These are phyloP conservation scores for Nestor notabilis DNA, from an alignment of 2,113 vertebrate species.

Conservation along the genomic window DNA sequence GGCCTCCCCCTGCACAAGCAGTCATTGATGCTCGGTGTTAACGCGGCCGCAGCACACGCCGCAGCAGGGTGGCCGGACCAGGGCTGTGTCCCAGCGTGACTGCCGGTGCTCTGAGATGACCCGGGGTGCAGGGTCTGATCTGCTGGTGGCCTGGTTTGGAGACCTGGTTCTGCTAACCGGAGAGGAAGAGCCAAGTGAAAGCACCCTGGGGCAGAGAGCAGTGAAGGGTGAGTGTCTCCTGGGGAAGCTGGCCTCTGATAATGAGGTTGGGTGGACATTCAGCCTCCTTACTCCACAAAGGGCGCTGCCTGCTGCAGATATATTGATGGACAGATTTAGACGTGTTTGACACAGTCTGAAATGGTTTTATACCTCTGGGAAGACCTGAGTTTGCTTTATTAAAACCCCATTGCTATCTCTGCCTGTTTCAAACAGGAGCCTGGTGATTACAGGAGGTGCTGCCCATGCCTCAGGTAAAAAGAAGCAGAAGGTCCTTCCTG, in stretches of 20 bases:
- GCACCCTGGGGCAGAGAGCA: not conserved
- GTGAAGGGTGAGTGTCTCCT: not conserved
- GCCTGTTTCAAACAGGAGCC: not conserved
- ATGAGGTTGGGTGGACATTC: not conserved
- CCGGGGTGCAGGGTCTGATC: not conserved
- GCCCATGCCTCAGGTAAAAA: not conserved
- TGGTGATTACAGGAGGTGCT: not conserved
- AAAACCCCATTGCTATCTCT: accelerated
- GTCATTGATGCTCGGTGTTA: not conserved
- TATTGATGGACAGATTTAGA: not conserved
- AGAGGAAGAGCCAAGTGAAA: not conserved
- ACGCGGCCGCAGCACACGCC: accelerated
- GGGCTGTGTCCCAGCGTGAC: accelerated
- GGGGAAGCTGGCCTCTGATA: not conserved
- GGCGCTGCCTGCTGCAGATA: not conserved
- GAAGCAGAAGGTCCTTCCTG: not conserved
- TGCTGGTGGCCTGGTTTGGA: not conserved
- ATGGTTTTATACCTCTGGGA: not conserved
- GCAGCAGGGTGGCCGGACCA: accelerated
- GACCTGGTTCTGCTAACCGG: not conserved
- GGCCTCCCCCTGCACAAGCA: not conserved
- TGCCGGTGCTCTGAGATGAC: not conserved
- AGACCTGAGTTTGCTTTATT: not conserved
- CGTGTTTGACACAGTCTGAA: not conserved
- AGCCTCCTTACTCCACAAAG: not conserved